Evolutionary conservation across 2,888 invertebrate genomes (phyloP).

Genomic region (Eilema depressum): DNA sequence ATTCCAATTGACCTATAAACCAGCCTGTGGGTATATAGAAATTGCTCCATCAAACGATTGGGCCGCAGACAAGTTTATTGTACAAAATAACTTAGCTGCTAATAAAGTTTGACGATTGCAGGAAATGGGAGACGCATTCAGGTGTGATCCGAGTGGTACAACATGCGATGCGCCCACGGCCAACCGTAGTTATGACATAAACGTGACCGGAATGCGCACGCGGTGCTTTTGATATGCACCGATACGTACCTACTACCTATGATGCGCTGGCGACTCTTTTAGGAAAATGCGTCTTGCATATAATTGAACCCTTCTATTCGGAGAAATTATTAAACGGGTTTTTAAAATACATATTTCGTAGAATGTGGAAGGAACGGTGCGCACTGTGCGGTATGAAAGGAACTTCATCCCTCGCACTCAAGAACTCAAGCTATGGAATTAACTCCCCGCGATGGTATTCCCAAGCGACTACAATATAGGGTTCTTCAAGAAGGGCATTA

Average conservation of each 20-base stretch:
- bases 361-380: no score
- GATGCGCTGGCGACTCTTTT: slow-evolving; percentile 11
- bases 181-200: slow-evolving; percentile 10
- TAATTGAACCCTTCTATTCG: not conserved
- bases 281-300: not conserved
- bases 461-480: no score
- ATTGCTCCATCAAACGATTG: not conserved
- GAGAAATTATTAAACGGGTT: not conserved
- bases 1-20: not conserved
- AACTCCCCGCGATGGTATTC: no score
- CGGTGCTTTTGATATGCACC: slow-evolving; percentile 17
- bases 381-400: no score
- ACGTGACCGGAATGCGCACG: slow-evolving; percentile 9
- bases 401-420: no score
- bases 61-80: not conserved
- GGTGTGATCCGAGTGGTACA: not conserved
- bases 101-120: slow-evolving; percentile 6
- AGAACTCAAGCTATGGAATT: no score
- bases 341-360: not conserved
- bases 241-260: no score
- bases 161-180: no score
- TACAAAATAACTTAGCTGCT: not conserved
- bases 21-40: no score
- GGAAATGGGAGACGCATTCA: slow-evolving; percentile 12
- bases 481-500: no score